A percentile compares a stretch with the other conserved stretches of the same genome.
These are phyloP conservation scores for Alaudala cheleensis DNA, from an alignment of 2,113 vertebrate species.

Conservation along the genomic window DNA sequence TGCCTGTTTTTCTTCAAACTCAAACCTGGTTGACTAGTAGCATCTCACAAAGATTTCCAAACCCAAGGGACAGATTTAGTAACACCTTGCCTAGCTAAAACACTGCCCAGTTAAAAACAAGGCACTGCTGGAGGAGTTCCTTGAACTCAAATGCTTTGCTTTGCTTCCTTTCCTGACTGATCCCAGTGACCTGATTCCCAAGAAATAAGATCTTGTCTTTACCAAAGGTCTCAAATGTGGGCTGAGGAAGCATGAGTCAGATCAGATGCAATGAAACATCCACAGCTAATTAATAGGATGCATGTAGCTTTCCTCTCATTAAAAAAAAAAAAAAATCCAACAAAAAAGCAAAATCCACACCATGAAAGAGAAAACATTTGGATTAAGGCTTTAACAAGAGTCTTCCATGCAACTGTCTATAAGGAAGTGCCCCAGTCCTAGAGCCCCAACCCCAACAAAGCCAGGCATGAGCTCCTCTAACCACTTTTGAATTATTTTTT, in stretches of 20 bases:
- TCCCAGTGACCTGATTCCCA: neutral
- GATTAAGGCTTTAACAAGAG: neutral
- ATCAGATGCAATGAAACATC: neutral
- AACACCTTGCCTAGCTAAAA: neutral
- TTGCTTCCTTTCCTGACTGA: neutral
- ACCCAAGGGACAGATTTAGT: neutral
- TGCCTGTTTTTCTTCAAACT: slow-evolving; percentile 43
- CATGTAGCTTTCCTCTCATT: neutral
- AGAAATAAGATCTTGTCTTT: neutral
- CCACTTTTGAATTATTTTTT: neutral
- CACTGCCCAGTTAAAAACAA: neutral
- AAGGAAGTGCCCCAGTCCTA: neutral
- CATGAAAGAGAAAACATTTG: neutral
- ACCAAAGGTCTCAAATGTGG: neutral
- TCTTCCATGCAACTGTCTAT: neutral
- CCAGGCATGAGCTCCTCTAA: neutral
- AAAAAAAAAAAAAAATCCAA: neutral
- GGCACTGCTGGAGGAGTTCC: neutral
- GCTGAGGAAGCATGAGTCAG: neutral
- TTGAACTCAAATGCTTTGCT: neutral
- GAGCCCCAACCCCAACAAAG: neutral
- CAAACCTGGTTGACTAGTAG: neutral
- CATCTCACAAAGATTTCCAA: slow-evolving; percentile 12
- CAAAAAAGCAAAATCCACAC: neutral
- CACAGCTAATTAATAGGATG: neutral